These are phyloP conservation scores for Deroplatys truncata DNA, from an alignment of 2,888 invertebrate genomes.

Conservation along the genomic window DNA sequence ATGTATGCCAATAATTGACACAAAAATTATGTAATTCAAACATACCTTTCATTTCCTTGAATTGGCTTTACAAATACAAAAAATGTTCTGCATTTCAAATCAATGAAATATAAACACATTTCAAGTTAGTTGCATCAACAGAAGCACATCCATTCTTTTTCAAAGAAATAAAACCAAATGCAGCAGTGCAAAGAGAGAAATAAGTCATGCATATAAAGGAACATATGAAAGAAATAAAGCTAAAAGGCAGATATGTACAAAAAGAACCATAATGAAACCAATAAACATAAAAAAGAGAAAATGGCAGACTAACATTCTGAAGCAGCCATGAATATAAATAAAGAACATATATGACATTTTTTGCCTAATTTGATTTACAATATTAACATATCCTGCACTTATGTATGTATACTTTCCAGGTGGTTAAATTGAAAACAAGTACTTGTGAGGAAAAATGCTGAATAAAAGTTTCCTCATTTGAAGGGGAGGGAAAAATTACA, in stretches of 20 bases:
- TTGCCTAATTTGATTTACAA: not conserved
- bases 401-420: too few relatives aligned
- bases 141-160: not conserved
- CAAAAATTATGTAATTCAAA: not conserved
- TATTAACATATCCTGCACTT: not conserved
- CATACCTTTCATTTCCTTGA: not conserved
- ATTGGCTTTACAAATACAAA: not conserved
- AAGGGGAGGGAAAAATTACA: too few relatives aligned
- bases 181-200: not conserved
- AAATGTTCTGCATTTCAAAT: not conserved
- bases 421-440: too few relatives aligned
- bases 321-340: too few relatives aligned
- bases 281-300: not conserved
- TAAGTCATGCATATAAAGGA: not conserved
- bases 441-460: too few relatives aligned
- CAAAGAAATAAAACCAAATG: not conserved
- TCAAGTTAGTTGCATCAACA: not conserved
- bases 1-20: too few relatives aligned
- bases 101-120: not conserved
- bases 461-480: too few relatives aligned
- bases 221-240: not conserved
- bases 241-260: not conserved
- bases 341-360: too few relatives aligned
- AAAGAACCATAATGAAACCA: not conserved
- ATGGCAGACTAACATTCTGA: not conserved